Conservation (phyloP, 2,113 vertebrate genomes). For the Strix aluco region DNA sequence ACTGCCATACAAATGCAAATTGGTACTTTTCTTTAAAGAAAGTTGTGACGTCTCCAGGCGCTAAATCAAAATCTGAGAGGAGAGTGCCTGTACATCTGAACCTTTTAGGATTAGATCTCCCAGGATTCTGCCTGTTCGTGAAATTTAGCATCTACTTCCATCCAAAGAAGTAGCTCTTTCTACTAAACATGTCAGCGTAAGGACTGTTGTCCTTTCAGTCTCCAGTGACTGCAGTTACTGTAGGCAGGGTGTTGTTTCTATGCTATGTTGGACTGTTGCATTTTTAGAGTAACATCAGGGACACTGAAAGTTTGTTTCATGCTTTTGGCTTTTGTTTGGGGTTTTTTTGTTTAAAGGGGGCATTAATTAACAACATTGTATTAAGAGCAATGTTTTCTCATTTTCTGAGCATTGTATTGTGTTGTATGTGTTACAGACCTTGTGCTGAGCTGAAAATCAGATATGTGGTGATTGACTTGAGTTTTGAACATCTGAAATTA, state of each 20-base stretch:
- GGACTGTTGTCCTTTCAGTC: neutral
- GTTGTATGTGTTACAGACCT: neutral
- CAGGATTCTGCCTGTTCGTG: neutral
- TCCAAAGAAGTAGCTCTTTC: neutral
- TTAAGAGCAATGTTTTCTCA: neutral
- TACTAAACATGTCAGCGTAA: neutral
- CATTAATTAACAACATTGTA: neutral
- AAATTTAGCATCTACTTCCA: neutral
- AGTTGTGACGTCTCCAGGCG: accelerated
- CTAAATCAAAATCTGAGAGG: neutral
- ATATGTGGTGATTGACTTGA: neutral
- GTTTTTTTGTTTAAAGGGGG: neutral
- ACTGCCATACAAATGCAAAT: neutral
- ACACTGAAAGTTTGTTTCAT: neutral
- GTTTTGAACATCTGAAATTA: neutral
- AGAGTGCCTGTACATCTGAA: neutral
- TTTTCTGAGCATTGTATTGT: neutral
- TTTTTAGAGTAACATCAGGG: neutral
- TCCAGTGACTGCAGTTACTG: neutral
- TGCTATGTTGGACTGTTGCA: neutral
- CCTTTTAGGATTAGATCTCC: neutral
- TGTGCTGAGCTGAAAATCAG: neutral
- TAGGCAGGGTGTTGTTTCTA: neutral
- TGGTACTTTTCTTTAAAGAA: neutral
- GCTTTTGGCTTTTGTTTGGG: neutral